Conservation (phyloP, 2,888 invertebrate genomes). For the Ischnus inquisitorius region DNA sequence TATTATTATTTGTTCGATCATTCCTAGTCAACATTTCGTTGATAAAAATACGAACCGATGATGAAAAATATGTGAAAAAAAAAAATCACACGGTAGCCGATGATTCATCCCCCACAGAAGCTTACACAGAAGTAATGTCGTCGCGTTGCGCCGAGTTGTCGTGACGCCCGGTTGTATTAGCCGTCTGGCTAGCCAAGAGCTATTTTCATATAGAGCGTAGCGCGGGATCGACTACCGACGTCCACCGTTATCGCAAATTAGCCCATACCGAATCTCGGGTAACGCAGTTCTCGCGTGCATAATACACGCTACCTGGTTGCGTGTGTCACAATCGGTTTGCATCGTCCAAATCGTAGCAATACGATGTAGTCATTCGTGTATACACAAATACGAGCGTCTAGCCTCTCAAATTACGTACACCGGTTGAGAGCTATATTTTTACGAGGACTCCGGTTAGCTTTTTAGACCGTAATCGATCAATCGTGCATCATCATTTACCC, state of each 20-base stretch:
- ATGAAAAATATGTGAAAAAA: conserved; percentile 16
- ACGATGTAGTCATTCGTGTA: conserved; percentile 13
- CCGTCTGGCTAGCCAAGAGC: conserved; percentile 66
- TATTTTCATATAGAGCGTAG: conserved; percentile 58
- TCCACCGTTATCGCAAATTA: conserved; percentile 78
- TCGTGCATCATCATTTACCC: conserved; percentile 18
- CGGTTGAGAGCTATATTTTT: conserved; percentile 33
- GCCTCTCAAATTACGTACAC: conserved; percentile 67
- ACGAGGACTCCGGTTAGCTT: conserved; percentile 21
- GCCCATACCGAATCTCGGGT: conserved; percentile 78
- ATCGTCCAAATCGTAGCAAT: conserved; percentile 45
- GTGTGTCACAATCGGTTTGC: conserved; percentile 72
- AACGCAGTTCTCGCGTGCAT: conserved; percentile 79
- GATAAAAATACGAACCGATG: background rate
- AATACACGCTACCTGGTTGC: conserved; percentile 61
- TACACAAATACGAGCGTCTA: conserved; percentile 43
- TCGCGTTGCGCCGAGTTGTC: conserved; percentile 54
- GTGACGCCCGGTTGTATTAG: conserved; percentile 51
- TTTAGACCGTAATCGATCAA: conserved; percentile 62
- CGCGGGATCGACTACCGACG: conserved; percentile 50
- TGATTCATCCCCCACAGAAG: conserved; percentile 37
- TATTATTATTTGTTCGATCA: conserved; percentile 9
- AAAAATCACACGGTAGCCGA: conserved; percentile 6
- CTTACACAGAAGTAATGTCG: background rate
- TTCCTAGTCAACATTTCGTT: background rate